Conservation (phyloP, 2,797 vertebrate species). For the Acanthis flammea region DNA sequence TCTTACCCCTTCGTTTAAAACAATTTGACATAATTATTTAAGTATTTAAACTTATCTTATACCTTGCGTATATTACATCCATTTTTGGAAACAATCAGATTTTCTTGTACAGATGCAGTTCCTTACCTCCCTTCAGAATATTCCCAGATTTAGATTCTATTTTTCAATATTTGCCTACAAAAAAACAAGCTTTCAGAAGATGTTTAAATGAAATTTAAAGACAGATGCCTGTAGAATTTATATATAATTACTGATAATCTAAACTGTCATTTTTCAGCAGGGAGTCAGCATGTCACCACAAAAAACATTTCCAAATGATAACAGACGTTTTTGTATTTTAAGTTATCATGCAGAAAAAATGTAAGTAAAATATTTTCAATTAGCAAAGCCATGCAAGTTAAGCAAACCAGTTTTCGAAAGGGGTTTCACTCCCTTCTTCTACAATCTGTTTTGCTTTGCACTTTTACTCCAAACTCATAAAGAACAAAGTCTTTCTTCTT, state of each 20-base stretch:
- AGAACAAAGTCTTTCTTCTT: neutral
- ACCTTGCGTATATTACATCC: rapidly evolving
- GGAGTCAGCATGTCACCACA: neutral
- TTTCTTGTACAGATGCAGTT: neutral
- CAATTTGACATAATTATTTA: neutral
- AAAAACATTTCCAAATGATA: neutral
- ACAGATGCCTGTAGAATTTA: neutral
- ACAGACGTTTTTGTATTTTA: neutral
- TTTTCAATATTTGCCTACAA: neutral
- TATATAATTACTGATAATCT: neutral
- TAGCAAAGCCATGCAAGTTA: neutral
- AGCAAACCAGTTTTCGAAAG: neutral
- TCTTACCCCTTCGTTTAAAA: neutral
- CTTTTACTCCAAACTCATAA: neutral
- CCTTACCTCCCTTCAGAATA: neutral
- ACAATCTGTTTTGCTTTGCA: neutral
- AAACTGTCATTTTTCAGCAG: neutral
- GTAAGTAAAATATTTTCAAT: neutral
- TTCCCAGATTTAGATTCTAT: neutral
- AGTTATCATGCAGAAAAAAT: neutral
- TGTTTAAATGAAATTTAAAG: neutral
- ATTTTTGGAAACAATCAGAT: neutral
- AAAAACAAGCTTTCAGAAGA: neutral
- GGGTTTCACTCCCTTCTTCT: neutral
- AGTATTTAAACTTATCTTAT: neutral